These are phyloP conservation scores for Pycnonotus jocosus DNA, from an alignment of 2,113 vertebrate genomes.

Conservation along the genomic window DNA sequence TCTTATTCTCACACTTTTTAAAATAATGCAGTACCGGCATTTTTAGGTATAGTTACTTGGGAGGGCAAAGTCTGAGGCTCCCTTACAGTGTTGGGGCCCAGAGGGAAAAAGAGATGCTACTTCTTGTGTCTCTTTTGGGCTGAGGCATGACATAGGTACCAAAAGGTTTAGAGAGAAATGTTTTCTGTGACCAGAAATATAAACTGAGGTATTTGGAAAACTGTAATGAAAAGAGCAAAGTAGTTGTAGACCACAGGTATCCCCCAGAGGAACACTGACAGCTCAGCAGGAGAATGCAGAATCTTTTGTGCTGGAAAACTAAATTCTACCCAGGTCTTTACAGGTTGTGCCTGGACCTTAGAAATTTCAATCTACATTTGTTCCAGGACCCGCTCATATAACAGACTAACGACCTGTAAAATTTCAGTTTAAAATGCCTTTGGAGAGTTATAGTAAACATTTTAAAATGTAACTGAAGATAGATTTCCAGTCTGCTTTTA, in stretches of 20 bases:
- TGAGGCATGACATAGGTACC: neutral
- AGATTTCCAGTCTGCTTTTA: constrained; percentile 1
- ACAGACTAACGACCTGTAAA: constrained; percentile 9
- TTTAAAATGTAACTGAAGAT: neutral
- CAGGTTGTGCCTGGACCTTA: neutral
- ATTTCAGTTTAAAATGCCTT: neutral
- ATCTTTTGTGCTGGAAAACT: neutral
- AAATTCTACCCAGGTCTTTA: neutral
- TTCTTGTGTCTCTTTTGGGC: neutral
- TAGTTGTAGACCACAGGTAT: neutral
- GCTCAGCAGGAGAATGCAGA: neutral
- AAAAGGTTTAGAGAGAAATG: neutral
- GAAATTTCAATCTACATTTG: neutral
- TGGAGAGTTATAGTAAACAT: neutral
- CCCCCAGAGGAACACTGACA: neutral
- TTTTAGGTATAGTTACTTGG: neutral
- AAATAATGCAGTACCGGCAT: neutral
- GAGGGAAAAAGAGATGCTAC: neutral
- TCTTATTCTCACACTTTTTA: neutral
- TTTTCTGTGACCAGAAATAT: neutral
- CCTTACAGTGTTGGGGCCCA: neutral
- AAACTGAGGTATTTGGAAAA: neutral
- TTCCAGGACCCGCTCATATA: neutral
- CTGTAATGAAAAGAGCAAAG: neutral
- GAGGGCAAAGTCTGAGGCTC: neutral